A percentile compares a stretch with the other conserved stretches of the same genome.
phyloP scores from a whole-genome alignment of 1,140 invertebrate species.

The Vollenhovia emeryi region DNA sequence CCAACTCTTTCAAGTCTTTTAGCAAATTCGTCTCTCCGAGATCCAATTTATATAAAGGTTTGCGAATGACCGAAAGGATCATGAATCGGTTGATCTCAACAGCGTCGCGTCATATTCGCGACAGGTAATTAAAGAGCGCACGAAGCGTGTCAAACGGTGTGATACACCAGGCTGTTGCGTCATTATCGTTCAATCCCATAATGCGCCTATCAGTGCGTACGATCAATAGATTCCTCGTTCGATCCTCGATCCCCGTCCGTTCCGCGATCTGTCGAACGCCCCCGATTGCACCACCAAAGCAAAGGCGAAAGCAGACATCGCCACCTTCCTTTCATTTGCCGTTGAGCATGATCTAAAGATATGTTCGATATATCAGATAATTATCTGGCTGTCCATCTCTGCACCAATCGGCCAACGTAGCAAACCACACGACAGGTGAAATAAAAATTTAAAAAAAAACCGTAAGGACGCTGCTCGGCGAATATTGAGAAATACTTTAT shows the following conservation, averaged over 20 bases:
- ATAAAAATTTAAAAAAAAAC: constrained; percentile 19
- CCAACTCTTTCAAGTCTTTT: not conserved
- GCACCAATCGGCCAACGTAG: not conserved
- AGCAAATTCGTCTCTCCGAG: not conserved
- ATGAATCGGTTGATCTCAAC: constrained; percentile 14
- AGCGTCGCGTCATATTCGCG: constrained; percentile 15
- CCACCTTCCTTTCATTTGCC: constrained; percentile 35
- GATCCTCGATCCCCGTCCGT: constrained; percentile 62
- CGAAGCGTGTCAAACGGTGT: constrained; percentile 46
- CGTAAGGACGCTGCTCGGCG: not conserved
- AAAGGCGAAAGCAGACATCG: constrained; percentile 43
- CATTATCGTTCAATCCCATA: constrained; percentile 29
- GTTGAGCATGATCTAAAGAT: constrained; percentile 49
- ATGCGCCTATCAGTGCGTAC: constrained; percentile 57
- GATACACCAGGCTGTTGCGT: constrained; percentile 34
- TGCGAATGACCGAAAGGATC: not conserved
- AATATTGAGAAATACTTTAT: not conserved
- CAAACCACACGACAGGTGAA: constrained; percentile 25
- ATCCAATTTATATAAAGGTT: constrained; percentile 1
- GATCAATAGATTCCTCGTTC: constrained; percentile 67
- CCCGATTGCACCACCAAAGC: constrained; percentile 65
- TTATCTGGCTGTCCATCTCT: constrained; percentile 53
- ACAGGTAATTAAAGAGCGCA: constrained; percentile 49
- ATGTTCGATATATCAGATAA: constrained; percentile 55
- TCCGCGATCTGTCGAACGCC: constrained; percentile 28